Conservation (phyloP, 1,140 invertebrate genomes). For the Diorhabda carinulata region DNA sequence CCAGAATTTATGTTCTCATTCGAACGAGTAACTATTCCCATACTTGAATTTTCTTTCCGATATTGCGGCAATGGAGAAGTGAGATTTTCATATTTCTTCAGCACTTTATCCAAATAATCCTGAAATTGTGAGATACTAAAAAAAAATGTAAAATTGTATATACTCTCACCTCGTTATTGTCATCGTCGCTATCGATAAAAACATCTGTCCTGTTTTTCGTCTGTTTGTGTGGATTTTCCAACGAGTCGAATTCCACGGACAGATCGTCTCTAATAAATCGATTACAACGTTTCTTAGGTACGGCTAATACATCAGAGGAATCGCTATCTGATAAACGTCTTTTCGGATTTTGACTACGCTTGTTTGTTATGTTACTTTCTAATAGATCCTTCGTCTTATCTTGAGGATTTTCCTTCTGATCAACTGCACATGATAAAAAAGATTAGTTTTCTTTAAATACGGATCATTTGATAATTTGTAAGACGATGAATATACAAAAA, state of each 20-base stretch:
- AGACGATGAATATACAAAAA: too few relatives aligned
- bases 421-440: too few relatives aligned
- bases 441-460: too few relatives aligned
- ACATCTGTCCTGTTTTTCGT: not conserved
- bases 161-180: slow-evolving; percentile 29
- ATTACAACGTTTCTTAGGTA: slow-evolving; percentile 20
- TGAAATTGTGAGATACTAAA: slow-evolving; percentile 7
- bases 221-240: slow-evolving; percentile 9
- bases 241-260: slow-evolving; percentile 26
- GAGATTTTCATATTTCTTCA: slow-evolving; percentile 25
- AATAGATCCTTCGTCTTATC: too few relatives aligned
- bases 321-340: slow-evolving; percentile 25
- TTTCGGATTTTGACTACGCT: not conserved
- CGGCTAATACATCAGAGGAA: slow-evolving; percentile 13
- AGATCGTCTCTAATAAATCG: slow-evolving; percentile 27
- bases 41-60: too few relatives aligned
- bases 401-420: too few relatives aligned
- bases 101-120: slow-evolving; percentile 28
- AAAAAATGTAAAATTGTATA: too few relatives aligned
- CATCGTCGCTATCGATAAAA: slow-evolving; percentile 21
- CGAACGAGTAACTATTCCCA: too few relatives aligned
- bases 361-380: too few relatives aligned
- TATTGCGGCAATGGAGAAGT: not conserved
- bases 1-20: too few relatives aligned
- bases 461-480: too few relatives aligned